These are phyloP conservation scores for Proales similis DNA, from an alignment of 1,140 invertebrate species.

Conservation along the genomic window DNA sequence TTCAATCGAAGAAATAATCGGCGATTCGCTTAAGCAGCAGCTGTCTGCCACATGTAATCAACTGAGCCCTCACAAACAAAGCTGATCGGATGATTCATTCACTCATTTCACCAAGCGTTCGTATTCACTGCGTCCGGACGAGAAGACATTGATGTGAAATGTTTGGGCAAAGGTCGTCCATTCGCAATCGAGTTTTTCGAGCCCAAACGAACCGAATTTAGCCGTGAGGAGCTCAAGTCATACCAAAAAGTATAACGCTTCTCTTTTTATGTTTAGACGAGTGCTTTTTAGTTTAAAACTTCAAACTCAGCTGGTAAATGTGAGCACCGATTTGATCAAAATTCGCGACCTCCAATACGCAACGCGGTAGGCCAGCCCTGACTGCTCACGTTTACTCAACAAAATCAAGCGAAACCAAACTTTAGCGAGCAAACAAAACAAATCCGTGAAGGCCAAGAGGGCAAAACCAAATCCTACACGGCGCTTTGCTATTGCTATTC, in stretches of 20 bases:
- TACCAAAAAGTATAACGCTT: conserved; percentile 40
- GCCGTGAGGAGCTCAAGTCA: conserved; percentile 38
- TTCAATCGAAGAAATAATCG: conserved; percentile 84
- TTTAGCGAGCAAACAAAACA: conserved; percentile 62
- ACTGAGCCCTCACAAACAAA: background rate
- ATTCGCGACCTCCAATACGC: conserved; percentile 63
- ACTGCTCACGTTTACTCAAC: background rate
- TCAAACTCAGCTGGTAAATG: conserved; percentile 57
- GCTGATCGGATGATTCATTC: too few species aligned
- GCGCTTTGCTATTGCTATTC: conserved; percentile 64
- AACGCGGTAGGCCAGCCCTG: conserved; percentile 54
- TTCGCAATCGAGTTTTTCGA: conserved; percentile 75
- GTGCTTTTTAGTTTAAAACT: background rate
- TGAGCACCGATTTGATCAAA: conserved; percentile 53
- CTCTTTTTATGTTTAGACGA: conserved; percentile 44
- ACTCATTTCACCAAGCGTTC: too few species aligned
- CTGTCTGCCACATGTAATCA: conserved; percentile 43
- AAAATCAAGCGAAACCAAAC: conserved; percentile 40
- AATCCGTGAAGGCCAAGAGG: conserved; percentile 76
- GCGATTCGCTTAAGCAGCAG: conserved; percentile 56
- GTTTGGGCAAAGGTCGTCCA: conserved; percentile 73
- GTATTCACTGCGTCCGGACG: conserved; percentile 80
- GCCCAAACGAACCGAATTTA: conserved; percentile 56
- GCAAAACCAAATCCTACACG: conserved; percentile 73
- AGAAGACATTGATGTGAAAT: conserved; percentile 81